These are phyloP conservation scores for Sternarchorhynchus goeldii DNA, from an alignment of 2,797 vertebrate genomes.

Conservation along the genomic window DNA sequence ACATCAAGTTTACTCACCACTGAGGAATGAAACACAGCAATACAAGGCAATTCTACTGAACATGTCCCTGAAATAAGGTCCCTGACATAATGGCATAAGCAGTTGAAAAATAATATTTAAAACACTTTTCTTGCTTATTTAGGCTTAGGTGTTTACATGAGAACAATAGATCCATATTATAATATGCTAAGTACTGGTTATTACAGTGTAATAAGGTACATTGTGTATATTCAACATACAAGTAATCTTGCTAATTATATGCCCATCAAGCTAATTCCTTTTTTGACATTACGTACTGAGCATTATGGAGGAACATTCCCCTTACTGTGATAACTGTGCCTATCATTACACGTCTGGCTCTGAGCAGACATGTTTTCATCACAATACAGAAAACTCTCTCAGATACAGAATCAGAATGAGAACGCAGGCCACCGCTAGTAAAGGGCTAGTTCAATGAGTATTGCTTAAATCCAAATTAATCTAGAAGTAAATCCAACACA, in stretches of 20 bases:
- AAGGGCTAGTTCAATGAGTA: not conserved
- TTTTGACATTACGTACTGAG: not conserved
- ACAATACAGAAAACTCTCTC: not conserved
- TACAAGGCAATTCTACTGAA: not conserved
- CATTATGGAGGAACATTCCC: not conserved
- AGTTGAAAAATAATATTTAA: not conserved
- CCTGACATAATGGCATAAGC: not conserved
- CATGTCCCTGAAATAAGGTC: conserved; percentile 2
- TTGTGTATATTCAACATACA: not conserved
- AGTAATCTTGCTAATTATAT: too few species aligned
- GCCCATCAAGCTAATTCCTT: too few species aligned
- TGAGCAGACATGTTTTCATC: not conserved
- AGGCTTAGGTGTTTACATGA: not conserved
- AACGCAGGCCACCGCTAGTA: not conserved
- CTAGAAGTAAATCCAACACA: not conserved
- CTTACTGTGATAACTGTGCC: not conserved
- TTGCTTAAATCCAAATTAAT: not conserved
- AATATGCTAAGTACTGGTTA: not conserved
- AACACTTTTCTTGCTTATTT: too few species aligned
- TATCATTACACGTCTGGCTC: not conserved
- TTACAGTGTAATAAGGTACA: not conserved
- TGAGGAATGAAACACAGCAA: not conserved
- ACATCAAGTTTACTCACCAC: conserved; percentile 2
- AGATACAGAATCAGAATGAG: not conserved
- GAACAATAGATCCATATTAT: too few species aligned